These are phyloP conservation scores for Drosophila pseudotakahashii DNA, from an alignment of 2,888 invertebrate species.

Conservation along the genomic window DNA sequence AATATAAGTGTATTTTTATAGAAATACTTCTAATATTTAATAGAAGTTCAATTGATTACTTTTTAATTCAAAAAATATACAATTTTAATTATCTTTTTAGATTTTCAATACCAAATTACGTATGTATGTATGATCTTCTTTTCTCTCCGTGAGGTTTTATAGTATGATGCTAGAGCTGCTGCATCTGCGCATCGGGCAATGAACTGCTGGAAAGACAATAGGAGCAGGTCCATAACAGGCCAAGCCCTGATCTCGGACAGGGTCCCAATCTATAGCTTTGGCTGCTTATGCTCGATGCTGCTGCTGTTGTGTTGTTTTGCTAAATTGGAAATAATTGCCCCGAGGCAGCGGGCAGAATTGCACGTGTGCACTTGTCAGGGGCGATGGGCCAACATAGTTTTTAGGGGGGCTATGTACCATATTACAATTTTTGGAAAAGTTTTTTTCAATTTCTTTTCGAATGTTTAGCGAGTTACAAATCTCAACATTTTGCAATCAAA, in stretches of 20 bases:
- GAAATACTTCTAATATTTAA: too few species aligned
- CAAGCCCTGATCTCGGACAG: conserved; percentile 19
- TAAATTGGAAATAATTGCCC: conserved; percentile 80
- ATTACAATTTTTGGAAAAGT: too few species aligned
- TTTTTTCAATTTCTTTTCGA: too few species aligned
- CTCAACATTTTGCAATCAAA: too few species aligned
- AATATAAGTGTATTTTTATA: too few species aligned
- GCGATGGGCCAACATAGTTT: conserved; percentile 23
- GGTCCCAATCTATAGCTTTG: conserved; percentile 17
- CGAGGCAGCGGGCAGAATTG: conserved; percentile 63
- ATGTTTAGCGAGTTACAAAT: too few species aligned
- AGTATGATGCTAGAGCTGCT: conserved; percentile 34
- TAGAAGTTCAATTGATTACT: too few species aligned
- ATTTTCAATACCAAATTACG: not conserved
- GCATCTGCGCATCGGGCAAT: conserved; percentile 62
- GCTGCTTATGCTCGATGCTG: conserved; percentile 33
- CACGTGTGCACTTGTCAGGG: conserved; percentile 63
- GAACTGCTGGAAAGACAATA: conserved; percentile 75
- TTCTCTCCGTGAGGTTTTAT: conserved; percentile 1
- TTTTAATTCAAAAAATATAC: too few species aligned
- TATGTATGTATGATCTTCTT: not conserved
- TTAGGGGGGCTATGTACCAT: conserved; percentile 1
- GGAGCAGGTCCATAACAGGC: conserved; percentile 45
- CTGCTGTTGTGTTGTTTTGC: conserved; percentile 69
- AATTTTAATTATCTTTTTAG: too few species aligned